Evolutionary conservation across 2,888 invertebrate genomes (phyloP).

Genomic region (Magallana nippona): DNA sequence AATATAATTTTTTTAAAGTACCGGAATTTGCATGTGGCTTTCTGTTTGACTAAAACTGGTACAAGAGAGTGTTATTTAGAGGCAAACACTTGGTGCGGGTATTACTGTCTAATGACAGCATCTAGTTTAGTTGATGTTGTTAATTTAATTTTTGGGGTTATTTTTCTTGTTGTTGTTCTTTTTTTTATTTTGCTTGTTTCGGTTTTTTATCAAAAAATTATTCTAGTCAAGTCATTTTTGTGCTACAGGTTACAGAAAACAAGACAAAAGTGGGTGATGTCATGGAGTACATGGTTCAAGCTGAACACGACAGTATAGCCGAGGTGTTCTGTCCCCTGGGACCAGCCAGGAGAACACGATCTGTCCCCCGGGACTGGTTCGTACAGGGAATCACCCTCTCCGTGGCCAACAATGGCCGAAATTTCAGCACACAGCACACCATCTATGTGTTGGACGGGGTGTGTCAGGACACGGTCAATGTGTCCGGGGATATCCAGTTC

Average conservation of each 20-base stretch:
- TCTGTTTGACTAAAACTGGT: too few species aligned
- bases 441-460: neutral
- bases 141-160: too few species aligned
- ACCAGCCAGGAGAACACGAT: neutral
- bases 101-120: too few species aligned
- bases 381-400: conserved; percentile 19
- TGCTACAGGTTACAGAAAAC: neutral
- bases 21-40: too few species aligned
- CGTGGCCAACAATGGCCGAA: conserved; percentile 34
- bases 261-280: neutral
- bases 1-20: too few species aligned
- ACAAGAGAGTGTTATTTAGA: too few species aligned
- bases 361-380: neutral
- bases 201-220: too few species aligned
- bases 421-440: conserved; percentile 32
- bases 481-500: conserved; percentile 20
- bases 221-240: too few species aligned
- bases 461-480: conserved; percentile 34
- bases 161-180: too few species aligned
- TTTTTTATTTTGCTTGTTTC: too few species aligned
- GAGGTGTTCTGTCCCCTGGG: conserved; percentile 39
- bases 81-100: too few species aligned
- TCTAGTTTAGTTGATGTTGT: too few species aligned
- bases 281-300: neutral
- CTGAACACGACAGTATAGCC: conserved; percentile 36